Percentiles rank a stretch among this genome's conserved stretches.
These are phyloP conservation scores for Andrena bucephala DNA, from an alignment of 2,888 invertebrate genomes.

Conservation along the genomic window DNA sequence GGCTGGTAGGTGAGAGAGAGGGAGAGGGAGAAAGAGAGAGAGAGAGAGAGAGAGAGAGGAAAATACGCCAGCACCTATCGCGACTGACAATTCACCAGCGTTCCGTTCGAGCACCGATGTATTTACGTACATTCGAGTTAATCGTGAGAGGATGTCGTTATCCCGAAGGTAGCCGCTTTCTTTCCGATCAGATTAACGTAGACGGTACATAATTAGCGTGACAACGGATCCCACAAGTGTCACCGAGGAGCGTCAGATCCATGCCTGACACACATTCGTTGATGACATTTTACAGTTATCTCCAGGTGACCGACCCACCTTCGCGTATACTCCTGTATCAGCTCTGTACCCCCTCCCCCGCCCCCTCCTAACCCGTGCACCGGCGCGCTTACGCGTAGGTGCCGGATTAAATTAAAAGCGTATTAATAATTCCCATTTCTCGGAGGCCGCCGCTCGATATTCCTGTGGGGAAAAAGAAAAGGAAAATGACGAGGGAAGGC, in stretches of 20 bases:
- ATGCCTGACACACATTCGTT: slow-evolving; percentile 82
- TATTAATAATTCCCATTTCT: background rate
- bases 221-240: slow-evolving; percentile 64
- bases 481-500: background rate
- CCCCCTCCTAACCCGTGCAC: background rate
- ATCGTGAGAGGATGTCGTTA: slow-evolving; percentile 32
- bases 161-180: slow-evolving; percentile 19
- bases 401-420: slow-evolving; percentile 6
- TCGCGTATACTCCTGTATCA: slow-evolving; percentile 52
- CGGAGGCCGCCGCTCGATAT: background rate
- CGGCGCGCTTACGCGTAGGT: background rate
- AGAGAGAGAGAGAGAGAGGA: too few relatives aligned
- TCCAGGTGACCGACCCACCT: slow-evolving; percentile 79
- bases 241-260: slow-evolving; percentile 69
- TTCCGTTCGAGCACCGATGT: slow-evolving; percentile 34
- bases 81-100: background rate
- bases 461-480: background rate
- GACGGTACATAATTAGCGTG: slow-evolving; percentile 63
- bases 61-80: background rate
- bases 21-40: background rate
- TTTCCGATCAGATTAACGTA: slow-evolving; percentile 55
- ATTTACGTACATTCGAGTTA: slow-evolving; percentile 52
- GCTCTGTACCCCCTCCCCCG: slow-evolving; percentile 23
- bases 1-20: background rate
- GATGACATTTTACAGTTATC: slow-evolving; percentile 85